These are phyloP conservation scores for Athrips mouffetella DNA, from an alignment of 2,888 invertebrate genomes.

Conservation along the genomic window DNA sequence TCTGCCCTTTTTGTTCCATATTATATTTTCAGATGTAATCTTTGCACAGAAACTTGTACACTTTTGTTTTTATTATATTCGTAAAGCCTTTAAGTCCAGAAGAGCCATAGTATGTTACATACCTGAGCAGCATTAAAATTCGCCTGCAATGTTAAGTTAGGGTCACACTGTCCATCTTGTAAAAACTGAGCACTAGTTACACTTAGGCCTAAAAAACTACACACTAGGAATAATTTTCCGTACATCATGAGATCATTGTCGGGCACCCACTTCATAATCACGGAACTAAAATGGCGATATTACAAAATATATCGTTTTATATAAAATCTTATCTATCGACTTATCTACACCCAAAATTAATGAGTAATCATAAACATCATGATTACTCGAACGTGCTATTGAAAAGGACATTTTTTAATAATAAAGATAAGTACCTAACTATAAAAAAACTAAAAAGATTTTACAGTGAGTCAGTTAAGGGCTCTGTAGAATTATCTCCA, in stretches of 20 bases:
- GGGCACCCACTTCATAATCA: slow-evolving; percentile 36
- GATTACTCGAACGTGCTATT: too few relatives aligned
- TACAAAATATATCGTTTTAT: slow-evolving; percentile 41
- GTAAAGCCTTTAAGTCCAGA: too few relatives aligned
- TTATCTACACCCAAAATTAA: slow-evolving; percentile 20
- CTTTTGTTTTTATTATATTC: too few relatives aligned
- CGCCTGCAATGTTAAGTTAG: slow-evolving; percentile 28
- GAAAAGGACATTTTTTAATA: too few relatives aligned
- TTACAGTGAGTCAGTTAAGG: too few relatives aligned
- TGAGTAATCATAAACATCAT: slow-evolving; percentile 21
- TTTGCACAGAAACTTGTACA: too few relatives aligned
- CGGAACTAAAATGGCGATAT: slow-evolving; percentile 42
- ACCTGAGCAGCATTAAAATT: slow-evolving; percentile 42
- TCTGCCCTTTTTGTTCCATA: too few relatives aligned
- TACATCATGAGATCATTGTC: slow-evolving; percentile 55
- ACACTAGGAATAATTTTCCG: slow-evolving; percentile 40
- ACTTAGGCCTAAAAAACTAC: slow-evolving; percentile 42
- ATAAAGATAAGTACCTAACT: too few relatives aligned
- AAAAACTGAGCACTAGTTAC: slow-evolving; percentile 48
- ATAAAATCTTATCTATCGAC: slow-evolving; percentile 43
- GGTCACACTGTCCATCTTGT: slow-evolving; percentile 51
- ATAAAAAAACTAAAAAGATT: too few relatives aligned
- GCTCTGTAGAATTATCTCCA: too few relatives aligned
- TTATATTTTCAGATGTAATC: too few relatives aligned
- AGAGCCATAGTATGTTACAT: slow-evolving; percentile 30